These are phyloP conservation scores for Drosophila robusta DNA, from an alignment of 2,888 invertebrate species.

Conservation along the genomic window DNA sequence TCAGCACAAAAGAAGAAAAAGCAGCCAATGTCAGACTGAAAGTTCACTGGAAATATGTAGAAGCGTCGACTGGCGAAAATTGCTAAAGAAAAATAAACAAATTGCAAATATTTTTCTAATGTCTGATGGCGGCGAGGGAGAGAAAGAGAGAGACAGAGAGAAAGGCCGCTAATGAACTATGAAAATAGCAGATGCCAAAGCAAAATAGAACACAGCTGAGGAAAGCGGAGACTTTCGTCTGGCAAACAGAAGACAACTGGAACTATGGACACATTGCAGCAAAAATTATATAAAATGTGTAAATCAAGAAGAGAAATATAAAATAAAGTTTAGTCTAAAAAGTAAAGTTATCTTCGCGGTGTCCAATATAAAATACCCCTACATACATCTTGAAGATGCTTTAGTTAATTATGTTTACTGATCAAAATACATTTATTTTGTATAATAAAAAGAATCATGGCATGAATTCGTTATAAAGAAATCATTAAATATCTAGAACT, in stretches of 20 bases:
- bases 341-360: too few species aligned
- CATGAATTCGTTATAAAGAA: too few species aligned
- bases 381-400: too few species aligned
- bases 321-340: neutral
- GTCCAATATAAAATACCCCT: too few species aligned
- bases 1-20: slow-evolving; percentile 1
- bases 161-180: slow-evolving; percentile 64
- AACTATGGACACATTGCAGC: neutral
- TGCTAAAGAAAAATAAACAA: slow-evolving; percentile 35
- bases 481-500: too few species aligned
- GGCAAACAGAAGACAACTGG: neutral
- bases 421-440: too few species aligned
- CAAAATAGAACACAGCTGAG: slow-evolving; percentile 29
- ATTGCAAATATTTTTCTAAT: slow-evolving; percentile 73
- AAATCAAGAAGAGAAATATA: neutral
- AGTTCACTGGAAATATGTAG: slow-evolving; percentile 18
- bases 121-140: slow-evolving; percentile 56
- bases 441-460: too few species aligned
- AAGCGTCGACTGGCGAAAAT: slow-evolving; percentile 19
- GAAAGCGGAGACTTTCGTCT: slow-evolving; percentile 2
- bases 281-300: neutral
- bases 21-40: slow-evolving; percentile 54
- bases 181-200: slow-evolving; percentile 54
- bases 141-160: neutral
- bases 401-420: too few species aligned